Base-by-base conservation (phyloP, 2,113 vertebrate species). In the Monarcha castaneiventris region DNA sequence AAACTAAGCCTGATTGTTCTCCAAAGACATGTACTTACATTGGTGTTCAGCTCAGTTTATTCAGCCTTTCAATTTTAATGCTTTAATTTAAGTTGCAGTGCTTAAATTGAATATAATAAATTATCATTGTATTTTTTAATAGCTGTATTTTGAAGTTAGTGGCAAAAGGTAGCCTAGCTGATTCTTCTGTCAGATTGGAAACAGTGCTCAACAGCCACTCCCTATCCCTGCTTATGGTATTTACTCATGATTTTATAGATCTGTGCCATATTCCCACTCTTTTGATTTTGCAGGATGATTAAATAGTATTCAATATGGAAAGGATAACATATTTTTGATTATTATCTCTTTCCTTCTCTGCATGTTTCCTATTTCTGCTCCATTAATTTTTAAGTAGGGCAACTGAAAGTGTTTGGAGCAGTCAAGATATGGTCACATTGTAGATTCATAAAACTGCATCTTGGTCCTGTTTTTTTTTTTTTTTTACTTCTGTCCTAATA, bases 51-150 rank as follows among this genome's bases (percentile, higher is more conserved):
- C 72, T 85, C 61, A 64, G 61, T 95, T 92, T 83, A 92, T 89
- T 79, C 69, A 80, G 32, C 63, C 54, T 90, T 80, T 94, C 61
- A 75, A 11, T 83, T 89, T 68, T 66, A 87, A 72, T 85, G 74
- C 59, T 95, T 95, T 49, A 37, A 67, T 67, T 90, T 93, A 87
- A 79, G 67, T 83, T 80, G 39, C 51, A 80, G 8, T 90, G 32
- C 43, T 87, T 92, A 93, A 92, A 93, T 64, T 71, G 74, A 79
- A 79, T 64, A 39, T 43, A 71, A 87, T 87, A 78, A 96, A 87
- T 94, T 69, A 64, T 37, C 41, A 19, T 37, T 66, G 7, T 39
- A 3, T 44, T 68, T 89, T 77, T 82, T 68, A 52, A 43, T 74
- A 37, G 78, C 26, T 86, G 11, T 61, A n/a, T 90, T 93, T 68